Base-by-base conservation (phyloP, 2,113 vertebrate genomes). In the Dicerorhinus sumatrensis region DNA sequence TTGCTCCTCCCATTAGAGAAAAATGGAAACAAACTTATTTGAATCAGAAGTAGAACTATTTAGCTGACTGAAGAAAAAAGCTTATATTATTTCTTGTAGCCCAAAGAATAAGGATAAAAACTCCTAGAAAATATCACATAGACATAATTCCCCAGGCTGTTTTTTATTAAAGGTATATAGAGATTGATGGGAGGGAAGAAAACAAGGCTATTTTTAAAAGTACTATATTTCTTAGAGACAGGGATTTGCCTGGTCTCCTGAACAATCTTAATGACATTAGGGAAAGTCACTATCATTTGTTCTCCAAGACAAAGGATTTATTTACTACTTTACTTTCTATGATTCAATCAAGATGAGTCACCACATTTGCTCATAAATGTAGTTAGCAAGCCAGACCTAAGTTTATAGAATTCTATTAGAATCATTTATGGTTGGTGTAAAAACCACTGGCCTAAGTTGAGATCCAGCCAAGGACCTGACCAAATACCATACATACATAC, bases 301-400 rank as follows among this genome's bases (percentile, higher is more conserved):
- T 77, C 56, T 33, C 73, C 62, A 96, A 94, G 81, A 42, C 73
- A 90, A 76, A 88, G 92, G 67, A n/a, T 94, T 87, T 90, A 72
- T 31, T 70, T 79, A 92, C 56, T 79, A 84, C 83, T 97, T 89
- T 79, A 84, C 83, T 97, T 89, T 86, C 77, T 82, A 89, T 91
- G 73, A 88, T 76, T 97, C 92, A 83, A 31, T 56, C 75, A 95
- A 75, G 82, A 72, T 65, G 42, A 96, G 91, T 54, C 39, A 62
- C 7, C 17, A 4, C 16, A 72, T 70, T 84, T 27, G 6, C 42
- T 96, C 4, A 0, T 39, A 91, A 90, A 51, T 91, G 83, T n/a
- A 36, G 31, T 36, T 20, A 65, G 56, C 20, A 76, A 80, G 91
- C 33, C 11, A 90, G 70, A 70, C 18, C 0, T 62, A 13, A 73